Evolutionary conservation across 2,888 invertebrate species (phyloP).

Genomic region (Lissonota sp.): DNA sequence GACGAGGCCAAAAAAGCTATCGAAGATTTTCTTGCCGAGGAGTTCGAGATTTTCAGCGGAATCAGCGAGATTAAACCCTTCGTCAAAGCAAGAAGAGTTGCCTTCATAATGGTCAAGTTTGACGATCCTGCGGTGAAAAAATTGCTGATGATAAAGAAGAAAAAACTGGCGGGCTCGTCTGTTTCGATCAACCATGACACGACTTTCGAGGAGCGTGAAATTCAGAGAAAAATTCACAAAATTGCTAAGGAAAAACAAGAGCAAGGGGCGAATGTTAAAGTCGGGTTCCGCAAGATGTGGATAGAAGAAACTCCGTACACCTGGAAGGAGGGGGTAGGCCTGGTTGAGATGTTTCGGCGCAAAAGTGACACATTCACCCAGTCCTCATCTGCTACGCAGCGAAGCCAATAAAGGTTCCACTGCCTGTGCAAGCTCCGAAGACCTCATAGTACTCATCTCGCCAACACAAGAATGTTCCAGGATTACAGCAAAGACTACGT

Average conservation of each 20-base stretch:
- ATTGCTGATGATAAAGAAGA: slow-evolving; percentile 2
- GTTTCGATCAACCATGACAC: slow-evolving; percentile 19
- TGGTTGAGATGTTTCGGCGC: not conserved
- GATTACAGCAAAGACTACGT: not conserved
- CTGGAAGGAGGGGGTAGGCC: slow-evolving; percentile 1
- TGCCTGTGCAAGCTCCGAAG: not conserved
- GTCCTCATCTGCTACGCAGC: not conserved
- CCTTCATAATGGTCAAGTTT: slow-evolving; percentile 12
- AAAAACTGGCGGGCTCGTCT: not conserved
- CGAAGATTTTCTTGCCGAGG: not conserved
- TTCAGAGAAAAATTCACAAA: slow-evolving; percentile 7
- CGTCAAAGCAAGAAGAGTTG: not conserved
- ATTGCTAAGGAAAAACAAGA: slow-evolving; percentile 3
- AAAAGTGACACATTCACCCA: not conserved
- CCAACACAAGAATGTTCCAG: not conserved
- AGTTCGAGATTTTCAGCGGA: not conserved
- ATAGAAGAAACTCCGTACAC: not conserved
- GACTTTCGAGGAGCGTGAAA: slow-evolving; percentile 13
- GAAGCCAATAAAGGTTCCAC: not conserved
- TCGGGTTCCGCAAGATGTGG: slow-evolving; percentile 2
- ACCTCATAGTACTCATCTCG: not conserved
- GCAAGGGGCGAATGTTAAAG: not conserved
- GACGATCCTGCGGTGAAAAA: not conserved
- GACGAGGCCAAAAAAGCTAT: not conserved
- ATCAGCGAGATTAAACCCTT: not conserved